These are phyloP conservation scores for Drosophila picticornis DNA, from an alignment of 2,888 invertebrate species.

Conservation along the genomic window DNA sequence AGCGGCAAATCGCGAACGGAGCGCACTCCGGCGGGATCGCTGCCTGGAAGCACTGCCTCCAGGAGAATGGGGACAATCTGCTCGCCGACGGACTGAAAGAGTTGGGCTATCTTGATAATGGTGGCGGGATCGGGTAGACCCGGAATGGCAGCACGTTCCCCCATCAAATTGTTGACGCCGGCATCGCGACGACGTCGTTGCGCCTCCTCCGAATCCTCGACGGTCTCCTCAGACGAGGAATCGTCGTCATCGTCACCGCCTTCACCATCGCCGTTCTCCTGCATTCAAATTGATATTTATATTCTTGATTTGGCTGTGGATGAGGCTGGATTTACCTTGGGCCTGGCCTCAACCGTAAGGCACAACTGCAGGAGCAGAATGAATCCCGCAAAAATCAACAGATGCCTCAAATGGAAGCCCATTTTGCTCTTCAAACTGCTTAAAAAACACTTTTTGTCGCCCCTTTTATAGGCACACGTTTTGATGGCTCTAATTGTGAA, in stretches of 20 bases:
- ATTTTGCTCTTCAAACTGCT: constrained; percentile 18
- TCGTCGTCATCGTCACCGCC: constrained; percentile 68
- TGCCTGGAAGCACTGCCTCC: constrained; percentile 66
- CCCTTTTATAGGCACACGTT: constrained; percentile 37
- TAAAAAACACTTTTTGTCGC: neutral
- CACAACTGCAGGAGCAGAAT: constrained; percentile 41
- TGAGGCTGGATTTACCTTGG: constrained; percentile 34
- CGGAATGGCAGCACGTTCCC: constrained; percentile 62
- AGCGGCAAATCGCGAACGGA: constrained; percentile 54
- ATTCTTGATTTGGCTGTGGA: neutral
- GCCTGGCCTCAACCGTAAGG: constrained; percentile 41
- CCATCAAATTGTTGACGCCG: constrained; percentile 6
- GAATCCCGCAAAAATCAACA: constrained; percentile 28
- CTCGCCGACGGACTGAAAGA: constrained; percentile 79
- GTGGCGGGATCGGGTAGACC: constrained; percentile 82
- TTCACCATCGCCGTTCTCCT: constrained; percentile 33
- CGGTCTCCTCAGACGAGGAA: constrained; percentile 81
- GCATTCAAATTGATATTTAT: neutral
- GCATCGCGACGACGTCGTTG: constrained; percentile 50
- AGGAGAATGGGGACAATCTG: constrained; percentile 80
- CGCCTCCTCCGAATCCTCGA: constrained; percentile 72
- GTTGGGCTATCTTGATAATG: constrained; percentile 81
- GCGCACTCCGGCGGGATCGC: constrained; percentile 56
- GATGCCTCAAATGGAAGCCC: constrained; percentile 39
- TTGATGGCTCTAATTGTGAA: constrained; percentile 30